A percentile compares a stretch with the other conserved stretches of the same genome.
phyloP scores from a whole-genome alignment of 2,888 invertebrate genomes.

The Cataglyphis albicans region DNA sequence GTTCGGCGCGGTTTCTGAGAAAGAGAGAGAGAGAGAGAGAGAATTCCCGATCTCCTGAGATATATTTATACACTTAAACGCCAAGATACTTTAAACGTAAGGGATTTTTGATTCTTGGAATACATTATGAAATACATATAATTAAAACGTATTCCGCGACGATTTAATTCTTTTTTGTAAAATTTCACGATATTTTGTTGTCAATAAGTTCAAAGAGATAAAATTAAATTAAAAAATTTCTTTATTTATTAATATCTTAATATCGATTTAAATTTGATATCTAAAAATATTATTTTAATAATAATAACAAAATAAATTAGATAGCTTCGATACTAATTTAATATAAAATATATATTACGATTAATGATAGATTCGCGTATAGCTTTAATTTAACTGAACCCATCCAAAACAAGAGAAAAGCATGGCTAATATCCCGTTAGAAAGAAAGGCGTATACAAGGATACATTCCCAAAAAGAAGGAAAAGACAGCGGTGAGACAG shows the following conservation, averaged over 20 bases:
- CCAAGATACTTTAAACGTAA: slow-evolving; percentile 29
- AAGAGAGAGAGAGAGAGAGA: background rate
- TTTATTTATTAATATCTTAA: background rate
- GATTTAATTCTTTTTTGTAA: background rate
- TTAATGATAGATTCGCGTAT: background rate
- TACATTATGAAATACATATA: slow-evolving; percentile 1
- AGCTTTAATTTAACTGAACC: background rate
- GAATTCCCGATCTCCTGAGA: slow-evolving; percentile 13
- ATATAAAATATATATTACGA: background rate
- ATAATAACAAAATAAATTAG: background rate
- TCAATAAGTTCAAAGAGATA: background rate
- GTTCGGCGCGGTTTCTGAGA: slow-evolving; percentile 16
- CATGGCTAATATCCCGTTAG: slow-evolving; percentile 29
- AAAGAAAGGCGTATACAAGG: slow-evolving; percentile 7
- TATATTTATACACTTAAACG: background rate
- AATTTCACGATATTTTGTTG: background rate
- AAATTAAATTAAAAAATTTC: background rate
- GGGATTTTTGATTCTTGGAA: background rate
- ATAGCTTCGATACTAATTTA: background rate
- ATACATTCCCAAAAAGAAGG: slow-evolving; percentile 19
- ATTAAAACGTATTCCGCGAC: slow-evolving; percentile 2
- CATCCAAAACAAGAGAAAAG: background rate
- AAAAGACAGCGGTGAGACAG: slow-evolving; percentile 51
- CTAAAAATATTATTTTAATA: background rate
- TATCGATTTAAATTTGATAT: background rate